Evolutionary conservation across 2,888 invertebrate species (phyloP).

Genomic region (Amphiduros pacificus): DNA sequence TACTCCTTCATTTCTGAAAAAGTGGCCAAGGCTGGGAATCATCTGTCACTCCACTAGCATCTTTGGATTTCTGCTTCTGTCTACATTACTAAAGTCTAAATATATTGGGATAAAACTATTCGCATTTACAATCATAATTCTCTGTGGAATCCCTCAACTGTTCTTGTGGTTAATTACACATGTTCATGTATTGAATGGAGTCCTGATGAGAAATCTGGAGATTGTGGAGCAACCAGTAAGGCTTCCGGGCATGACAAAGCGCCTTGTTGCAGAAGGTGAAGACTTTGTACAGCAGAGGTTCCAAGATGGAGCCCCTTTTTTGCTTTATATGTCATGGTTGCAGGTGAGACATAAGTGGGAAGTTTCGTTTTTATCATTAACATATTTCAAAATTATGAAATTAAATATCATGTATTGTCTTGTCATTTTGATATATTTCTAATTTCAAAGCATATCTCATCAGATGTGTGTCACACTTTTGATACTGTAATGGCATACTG

Average conservation of each 20-base stretch:
- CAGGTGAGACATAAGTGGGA: too few species aligned
- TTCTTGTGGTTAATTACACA: background rate
- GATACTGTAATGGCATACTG: too few species aligned
- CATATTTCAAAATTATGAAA: too few species aligned
- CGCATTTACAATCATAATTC: background rate
- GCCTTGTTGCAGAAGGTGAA: constrained; percentile 43
- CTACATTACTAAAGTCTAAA: background rate
- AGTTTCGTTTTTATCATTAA: too few species aligned
- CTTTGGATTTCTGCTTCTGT: background rate
- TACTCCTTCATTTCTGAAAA: constrained; percentile 59
- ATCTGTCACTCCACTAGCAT: background rate
- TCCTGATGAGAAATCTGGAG: constrained; percentile 54
- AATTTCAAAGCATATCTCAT: too few species aligned
- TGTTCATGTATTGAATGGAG: constrained; percentile 15
- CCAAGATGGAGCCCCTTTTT: constrained; percentile 53
- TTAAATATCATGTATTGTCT: too few species aligned
- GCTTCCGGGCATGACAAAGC: constrained; percentile 43
- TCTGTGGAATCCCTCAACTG: background rate
- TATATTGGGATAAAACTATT: background rate
- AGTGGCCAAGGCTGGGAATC: constrained; percentile 31
- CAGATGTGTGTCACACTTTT: too few species aligned
- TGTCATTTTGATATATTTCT: too few species aligned
- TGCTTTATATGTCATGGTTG: constrained; percentile 61
- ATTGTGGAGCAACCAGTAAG: constrained; percentile 55
- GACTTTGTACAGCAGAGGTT: constrained; percentile 40